phyloP scores from a whole-genome alignment of 92 coral and sea anemone genomes.

The Parazoanthus swiftii region DNA sequence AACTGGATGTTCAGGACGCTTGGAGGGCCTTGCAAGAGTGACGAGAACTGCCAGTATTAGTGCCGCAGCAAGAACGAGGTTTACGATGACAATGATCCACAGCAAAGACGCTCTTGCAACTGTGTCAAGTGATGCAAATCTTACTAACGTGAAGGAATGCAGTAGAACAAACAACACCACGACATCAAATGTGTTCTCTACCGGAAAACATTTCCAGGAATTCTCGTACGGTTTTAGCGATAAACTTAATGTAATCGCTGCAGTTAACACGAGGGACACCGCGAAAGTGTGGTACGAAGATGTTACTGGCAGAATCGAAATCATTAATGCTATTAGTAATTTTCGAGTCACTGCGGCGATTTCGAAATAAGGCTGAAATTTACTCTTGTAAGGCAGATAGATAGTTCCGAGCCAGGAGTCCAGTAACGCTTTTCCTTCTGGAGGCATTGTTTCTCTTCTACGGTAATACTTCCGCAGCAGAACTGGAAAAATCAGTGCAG shows the following conservation, averaged over 20 bases:
- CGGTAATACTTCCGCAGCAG: slow-evolving; percentile 48
- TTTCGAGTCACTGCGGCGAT: slow-evolving; percentile 53
- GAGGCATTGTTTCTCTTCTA: slow-evolving; percentile 37
- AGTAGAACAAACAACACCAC: slow-evolving; percentile 51
- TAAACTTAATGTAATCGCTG: slow-evolving; percentile 33
- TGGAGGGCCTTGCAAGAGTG: slow-evolving; percentile 14
- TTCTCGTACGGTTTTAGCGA: slow-evolving; percentile 45
- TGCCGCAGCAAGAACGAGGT: slow-evolving; percentile 25
- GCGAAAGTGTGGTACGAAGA: slow-evolving; percentile 56
- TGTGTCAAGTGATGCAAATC: slow-evolving; percentile 55
- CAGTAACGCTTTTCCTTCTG: slow-evolving; percentile 39
- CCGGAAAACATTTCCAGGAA: not conserved
- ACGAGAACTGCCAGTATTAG: slow-evolving; percentile 19
- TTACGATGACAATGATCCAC: slow-evolving; percentile 52
- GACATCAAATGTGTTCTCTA: slow-evolving; percentile 54
- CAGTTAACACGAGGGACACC: slow-evolving; percentile 50
- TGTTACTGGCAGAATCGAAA: slow-evolving; percentile 53
- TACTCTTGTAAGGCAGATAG: slow-evolving; percentile 58
- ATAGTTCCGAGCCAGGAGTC: slow-evolving; percentile 66
- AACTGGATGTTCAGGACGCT: not conserved
- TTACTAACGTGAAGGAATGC: slow-evolving; percentile 53
- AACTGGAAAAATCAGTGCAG: slow-evolving; percentile 64
- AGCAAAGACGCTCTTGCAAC: not conserved
- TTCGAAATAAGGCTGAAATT: slow-evolving; percentile 52
- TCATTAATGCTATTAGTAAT: slow-evolving; percentile 49